Base-by-base conservation (phyloP, 1,140 invertebrate species). In the Subanguina moxae region DNA sequence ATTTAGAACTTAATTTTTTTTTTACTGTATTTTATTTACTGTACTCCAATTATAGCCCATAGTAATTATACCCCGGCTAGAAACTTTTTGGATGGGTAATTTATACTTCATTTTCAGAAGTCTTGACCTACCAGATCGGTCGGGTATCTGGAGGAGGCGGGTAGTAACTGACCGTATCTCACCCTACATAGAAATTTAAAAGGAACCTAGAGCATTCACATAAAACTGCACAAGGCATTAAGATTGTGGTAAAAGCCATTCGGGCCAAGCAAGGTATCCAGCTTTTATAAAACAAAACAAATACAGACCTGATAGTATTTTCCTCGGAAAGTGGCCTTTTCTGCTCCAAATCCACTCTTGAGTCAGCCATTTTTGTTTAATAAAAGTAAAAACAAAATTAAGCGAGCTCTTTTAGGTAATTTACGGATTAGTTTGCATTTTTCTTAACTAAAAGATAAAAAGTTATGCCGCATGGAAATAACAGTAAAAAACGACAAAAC, bases 261-360 rank as follows among this genome's bases (percentile, higher is more conserved):
- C 15, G 45, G 21, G 21, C 15, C 45, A 15, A 21, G 45, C 21
- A 15, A 15, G 15, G 45, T 15, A 46, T 15, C 45, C 15, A 21
- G n/a, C n/a, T n/a, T n/a, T n/a, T n/a, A 25, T 58, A 25, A 58
- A 58, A 58, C 23, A 27, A 65, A 65, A n/a, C 9, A 67, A 42
- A 62, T 0, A 57, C 70, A n/a, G 28, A 59, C 68, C 68, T 32
- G 27, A 65, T 67, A n/a, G n/a, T 70, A 13, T 27, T 46, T n/a
- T 21, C 71, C 1, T 19, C 45, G 11, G 27, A 69, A 27, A 68
- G 30, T 21, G 70, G 73, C 19, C 66, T 57, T 57, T 76, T 74
- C 32, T 72, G 59, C 28, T 65, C 62, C 21, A 45, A 11, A 69
- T 58, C 68, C 23, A 65, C 38, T 17, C 43, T 17, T 32, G 71